Conservation (phyloP, 2,113 vertebrate species). For the Dissostichus mawsoni region DNA sequence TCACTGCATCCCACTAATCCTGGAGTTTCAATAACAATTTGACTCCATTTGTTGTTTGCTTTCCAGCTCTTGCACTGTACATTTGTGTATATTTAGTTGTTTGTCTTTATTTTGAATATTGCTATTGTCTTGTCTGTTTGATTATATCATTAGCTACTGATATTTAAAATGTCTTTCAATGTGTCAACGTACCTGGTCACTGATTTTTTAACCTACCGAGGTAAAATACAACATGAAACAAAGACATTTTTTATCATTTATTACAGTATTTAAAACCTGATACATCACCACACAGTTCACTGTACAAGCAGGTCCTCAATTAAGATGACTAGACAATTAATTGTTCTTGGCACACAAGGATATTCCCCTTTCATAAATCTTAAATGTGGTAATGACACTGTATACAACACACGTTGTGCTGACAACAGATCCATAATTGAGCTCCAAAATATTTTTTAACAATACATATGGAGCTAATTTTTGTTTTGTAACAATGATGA, state of each 20-base stretch:
- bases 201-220: not conserved
- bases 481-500: constrained; percentile 37
- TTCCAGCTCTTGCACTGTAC: not conserved
- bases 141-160: not conserved
- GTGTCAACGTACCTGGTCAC: not conserved
- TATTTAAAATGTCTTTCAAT: not conserved
- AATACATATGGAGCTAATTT: constrained; percentile 23
- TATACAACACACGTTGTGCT: constrained; percentile 47
- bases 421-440: constrained; percentile 43
- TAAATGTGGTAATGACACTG: constrained; percentile 48
- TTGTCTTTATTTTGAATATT: not conserved
- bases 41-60: not conserved
- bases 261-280: constrained; percentile 72
- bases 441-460: constrained; percentile 24
- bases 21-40: not conserved
- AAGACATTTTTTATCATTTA: constrained; percentile 50
- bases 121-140: not conserved
- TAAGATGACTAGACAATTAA: constrained; percentile 62
- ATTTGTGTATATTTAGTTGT: not conserved
- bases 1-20: not conserved
- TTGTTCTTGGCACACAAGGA: constrained; percentile 74
- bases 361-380: constrained; percentile 53
- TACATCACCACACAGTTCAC: constrained; percentile 67
- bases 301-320: constrained; percentile 67
- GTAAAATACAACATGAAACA: not conserved